Evolutionary conservation across 2,888 invertebrate species (phyloP).

Genomic region (Odontothrips loti): DNA sequence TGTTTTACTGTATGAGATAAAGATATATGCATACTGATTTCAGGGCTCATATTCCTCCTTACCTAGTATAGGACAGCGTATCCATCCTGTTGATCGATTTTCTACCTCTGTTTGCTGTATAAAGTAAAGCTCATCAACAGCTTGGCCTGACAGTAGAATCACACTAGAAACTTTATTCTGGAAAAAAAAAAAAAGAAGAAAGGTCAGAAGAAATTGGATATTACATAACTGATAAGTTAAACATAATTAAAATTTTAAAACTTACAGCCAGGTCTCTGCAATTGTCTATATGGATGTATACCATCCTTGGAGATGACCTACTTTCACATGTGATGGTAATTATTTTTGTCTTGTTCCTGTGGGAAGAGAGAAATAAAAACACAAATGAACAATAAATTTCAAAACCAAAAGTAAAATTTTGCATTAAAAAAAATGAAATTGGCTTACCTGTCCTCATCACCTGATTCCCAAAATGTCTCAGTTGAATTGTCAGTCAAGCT

Average conservation of each 20-base stretch:
- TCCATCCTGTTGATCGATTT: conserved; percentile 81
- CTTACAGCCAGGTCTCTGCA: conserved; percentile 82
- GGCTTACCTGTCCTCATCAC: conserved; percentile 76
- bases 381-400: conserved; percentile 18
- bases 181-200: conserved; percentile 42
- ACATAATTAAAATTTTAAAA: conserved; percentile 31
- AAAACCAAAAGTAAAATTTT: conserved; percentile 30
- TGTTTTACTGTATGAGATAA: background rate
- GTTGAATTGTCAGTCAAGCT: conserved; percentile 91
- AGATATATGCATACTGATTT: background rate
- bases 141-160: conserved; percentile 78
- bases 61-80: conserved; percentile 77
- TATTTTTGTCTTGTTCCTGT: conserved; percentile 80
- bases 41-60: conserved; percentile 40
- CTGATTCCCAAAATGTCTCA: conserved; percentile 99
- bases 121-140: conserved; percentile 73
- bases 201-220: conserved; percentile 17
- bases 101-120: conserved; percentile 83
- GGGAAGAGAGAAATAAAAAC: no score
- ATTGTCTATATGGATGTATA: conserved; percentile 92
- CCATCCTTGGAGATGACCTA: conserved; percentile 62
- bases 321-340: conserved; percentile 65
- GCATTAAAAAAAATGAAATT: conserved; percentile 39
- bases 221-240: conserved; percentile 27
- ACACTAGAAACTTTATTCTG: conserved; percentile 86